phyloP scores from a whole-genome alignment of 2,888 invertebrate species.

The Catocala fraxini region DNA sequence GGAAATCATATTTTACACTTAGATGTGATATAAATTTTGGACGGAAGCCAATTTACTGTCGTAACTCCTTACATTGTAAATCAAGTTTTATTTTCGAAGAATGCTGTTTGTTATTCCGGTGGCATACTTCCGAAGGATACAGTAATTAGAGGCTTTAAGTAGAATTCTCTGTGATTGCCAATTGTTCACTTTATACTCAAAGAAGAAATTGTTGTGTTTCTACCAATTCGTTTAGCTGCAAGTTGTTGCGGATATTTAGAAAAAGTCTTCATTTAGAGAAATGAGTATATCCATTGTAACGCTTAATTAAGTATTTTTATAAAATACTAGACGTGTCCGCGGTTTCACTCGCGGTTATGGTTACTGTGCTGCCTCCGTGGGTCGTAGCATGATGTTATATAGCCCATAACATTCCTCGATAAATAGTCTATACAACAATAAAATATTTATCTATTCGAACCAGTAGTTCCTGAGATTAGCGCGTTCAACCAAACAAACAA shows the following conservation, averaged over 20 bases:
- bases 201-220: background rate
- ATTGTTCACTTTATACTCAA: conserved; percentile 30
- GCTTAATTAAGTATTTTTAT: too few species aligned
- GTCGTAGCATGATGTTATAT: too few species aligned
- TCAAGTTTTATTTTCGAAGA: conserved; percentile 31
- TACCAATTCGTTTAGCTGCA: background rate
- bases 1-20: background rate
- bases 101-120: conserved; percentile 35
- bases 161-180: conserved; percentile 33
- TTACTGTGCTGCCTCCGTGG: too few species aligned
- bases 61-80: conserved; percentile 24
- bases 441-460: too few species aligned
- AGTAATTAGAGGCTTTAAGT: conserved; percentile 37
- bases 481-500: too few species aligned
- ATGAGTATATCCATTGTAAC: too few species aligned
- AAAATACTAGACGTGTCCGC: too few species aligned
- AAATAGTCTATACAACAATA: too few species aligned
- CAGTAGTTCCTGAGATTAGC: too few species aligned
- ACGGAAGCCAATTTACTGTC: conserved; percentile 18
- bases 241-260: background rate
- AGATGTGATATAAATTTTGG: background rate
- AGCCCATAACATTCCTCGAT: too few species aligned
- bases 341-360: too few species aligned
- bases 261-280: background rate
- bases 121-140: conserved; percentile 18